Base-by-base conservation (phyloP, 2,888 invertebrate species). In the Bursaphelenchus okinawaensis region DNA sequence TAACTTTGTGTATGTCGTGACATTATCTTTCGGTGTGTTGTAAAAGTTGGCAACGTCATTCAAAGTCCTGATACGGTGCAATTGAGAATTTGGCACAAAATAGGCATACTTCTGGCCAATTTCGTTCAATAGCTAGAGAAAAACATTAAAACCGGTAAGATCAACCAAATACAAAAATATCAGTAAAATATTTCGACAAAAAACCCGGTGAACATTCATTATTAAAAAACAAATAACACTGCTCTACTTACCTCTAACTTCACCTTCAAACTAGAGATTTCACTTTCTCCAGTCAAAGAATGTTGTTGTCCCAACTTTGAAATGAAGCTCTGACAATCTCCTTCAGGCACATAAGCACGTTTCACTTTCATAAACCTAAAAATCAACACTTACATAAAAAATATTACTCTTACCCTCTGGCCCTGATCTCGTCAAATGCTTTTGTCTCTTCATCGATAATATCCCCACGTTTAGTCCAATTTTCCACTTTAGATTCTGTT, bases 21-120 rank as follows among this genome's bases (percentile, higher is more conserved):
- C 64, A 68, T 80, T 80, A n/a, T 69, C 66, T 1, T 77, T 72
- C 12, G 80, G 76, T 19, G 69, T 65, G n/a, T 64, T 28, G 56
- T 80, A 81, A 57, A 81, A 81, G 12, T 72, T 68, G 19, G 74
- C 56, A 6, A 81, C 67, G 59, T 81, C 80, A 1, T 55, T 55
- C 6, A 75, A 67, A 0, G 66, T 75, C 23, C 74, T 68, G 55
- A 81, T 65, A 31, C 77, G 68, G 19, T 72, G 65, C 24, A 81
- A 68, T 12, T 68, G 70, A 7, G 74, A 75, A 62, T 77, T 82
- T 7, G 74, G 75, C 27, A 74, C 73, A 27, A 40, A 61, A 31
- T 68, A 70, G 50, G 40, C 23, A 20, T 24, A 26, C 20, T 58
- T 22, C 27, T 62, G 0, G 23, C 29, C 19, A 54, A 54, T 20